phyloP scores from a whole-genome alignment of 2,113 vertebrate species.

The Burhinus bistriatus region DNA sequence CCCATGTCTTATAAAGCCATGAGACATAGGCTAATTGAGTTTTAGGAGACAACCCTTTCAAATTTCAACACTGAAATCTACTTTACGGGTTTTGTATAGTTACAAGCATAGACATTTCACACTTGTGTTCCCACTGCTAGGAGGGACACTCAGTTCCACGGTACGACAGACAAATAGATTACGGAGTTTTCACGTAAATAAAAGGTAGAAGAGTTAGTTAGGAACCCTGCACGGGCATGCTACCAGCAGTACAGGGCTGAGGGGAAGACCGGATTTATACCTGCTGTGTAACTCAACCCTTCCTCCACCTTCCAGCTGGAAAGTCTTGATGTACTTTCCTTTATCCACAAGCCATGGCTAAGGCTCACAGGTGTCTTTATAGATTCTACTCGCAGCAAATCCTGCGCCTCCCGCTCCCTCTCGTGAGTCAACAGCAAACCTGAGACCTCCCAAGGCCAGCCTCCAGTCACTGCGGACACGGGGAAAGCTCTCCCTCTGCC shows the following conservation, averaged over 20 bases:
- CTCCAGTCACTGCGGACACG: not conserved
- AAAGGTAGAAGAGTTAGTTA: not conserved
- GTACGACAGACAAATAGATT: not conserved
- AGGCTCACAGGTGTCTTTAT: not conserved
- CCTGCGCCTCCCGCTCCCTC: not conserved
- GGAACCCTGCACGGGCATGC: not conserved
- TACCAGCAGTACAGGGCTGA: fast-evolving
- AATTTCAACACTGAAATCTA: not conserved
- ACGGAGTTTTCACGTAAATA: not conserved
- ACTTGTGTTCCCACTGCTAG: not conserved
- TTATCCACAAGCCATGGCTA: not conserved
- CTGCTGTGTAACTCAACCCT: not conserved
- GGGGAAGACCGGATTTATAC: not conserved
- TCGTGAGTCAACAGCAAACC: not conserved
- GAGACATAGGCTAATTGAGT: not conserved
- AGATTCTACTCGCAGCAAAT: not conserved
- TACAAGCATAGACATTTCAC: not conserved
- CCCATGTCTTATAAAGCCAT: not conserved
- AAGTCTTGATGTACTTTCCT: not conserved
- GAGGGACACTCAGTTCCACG: not conserved
- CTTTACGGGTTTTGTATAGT: not conserved
- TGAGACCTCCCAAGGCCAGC: not conserved
- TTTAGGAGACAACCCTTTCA: not conserved
- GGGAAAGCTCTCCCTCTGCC: not conserved
- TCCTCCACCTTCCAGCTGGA: not conserved